These are phyloP conservation scores for Nesogale talazaci DNA, from an alignment of 2,113 vertebrate species.

Conservation along the genomic window DNA sequence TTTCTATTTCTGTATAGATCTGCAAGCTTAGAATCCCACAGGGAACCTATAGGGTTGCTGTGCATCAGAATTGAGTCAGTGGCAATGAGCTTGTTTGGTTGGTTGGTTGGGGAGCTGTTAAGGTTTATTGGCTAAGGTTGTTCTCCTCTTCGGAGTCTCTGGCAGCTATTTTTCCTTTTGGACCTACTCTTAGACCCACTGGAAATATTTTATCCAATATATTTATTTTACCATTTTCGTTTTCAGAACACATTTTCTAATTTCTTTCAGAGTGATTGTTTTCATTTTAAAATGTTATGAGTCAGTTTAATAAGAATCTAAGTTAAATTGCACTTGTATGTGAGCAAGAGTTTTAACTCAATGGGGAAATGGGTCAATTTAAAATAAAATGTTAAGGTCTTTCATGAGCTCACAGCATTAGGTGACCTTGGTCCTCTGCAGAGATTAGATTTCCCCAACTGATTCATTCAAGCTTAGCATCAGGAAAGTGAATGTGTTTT, in stretches of 20 bases:
- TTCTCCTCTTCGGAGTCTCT: background rate
- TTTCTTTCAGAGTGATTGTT: constrained; percentile 39
- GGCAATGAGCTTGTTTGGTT: too few relatives aligned
- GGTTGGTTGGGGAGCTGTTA: background rate
- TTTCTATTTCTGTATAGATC: too few relatives aligned
- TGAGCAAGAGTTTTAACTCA: constrained; percentile 39
- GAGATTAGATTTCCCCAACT: constrained; percentile 35
- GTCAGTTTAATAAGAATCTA: constrained; percentile 38
- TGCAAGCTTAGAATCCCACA: too few relatives aligned
- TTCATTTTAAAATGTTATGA: constrained; percentile 64
- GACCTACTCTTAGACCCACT: background rate
- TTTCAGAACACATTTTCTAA: constrained; percentile 55
- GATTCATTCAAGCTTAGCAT: background rate
- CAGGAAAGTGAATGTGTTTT: background rate
- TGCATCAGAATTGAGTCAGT: too few relatives aligned
- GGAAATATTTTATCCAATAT: background rate
- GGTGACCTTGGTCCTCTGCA: constrained; percentile 3
- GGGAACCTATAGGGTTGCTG: too few relatives aligned
- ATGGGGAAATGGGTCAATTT: constrained; percentile 10
- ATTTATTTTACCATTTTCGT: constrained; percentile 56
- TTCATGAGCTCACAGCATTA: background rate
- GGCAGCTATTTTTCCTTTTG: background rate
- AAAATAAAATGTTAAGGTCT: constrained; percentile 43
- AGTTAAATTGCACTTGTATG: constrained; percentile 12
- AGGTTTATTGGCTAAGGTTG: background rate